Conservation (phyloP, 2,888 invertebrate genomes). For the Stramonita haemastoma region DNA sequence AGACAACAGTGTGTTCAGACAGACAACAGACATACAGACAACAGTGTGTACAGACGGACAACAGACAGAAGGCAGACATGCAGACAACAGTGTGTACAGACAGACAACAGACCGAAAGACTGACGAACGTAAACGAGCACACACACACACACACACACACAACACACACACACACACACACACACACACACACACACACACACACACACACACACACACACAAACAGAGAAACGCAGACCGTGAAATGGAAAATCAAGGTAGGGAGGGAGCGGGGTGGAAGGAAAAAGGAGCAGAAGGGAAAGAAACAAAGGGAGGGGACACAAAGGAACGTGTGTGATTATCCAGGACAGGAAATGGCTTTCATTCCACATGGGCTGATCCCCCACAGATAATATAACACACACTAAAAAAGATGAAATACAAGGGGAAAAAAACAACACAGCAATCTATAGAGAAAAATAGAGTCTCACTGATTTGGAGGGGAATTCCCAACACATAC, state of each 20-base stretch:
- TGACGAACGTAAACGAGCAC: background rate
- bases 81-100: background rate
- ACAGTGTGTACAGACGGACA: background rate
- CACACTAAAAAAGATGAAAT: too few species aligned
- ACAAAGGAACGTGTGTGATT: background rate
- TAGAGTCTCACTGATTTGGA: too few species aligned
- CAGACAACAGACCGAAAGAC: background rate
- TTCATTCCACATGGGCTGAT: background rate
- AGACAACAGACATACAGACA: background rate
- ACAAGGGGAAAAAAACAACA: too few species aligned
- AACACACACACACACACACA: slow-evolving; percentile 10
- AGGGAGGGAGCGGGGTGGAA: background rate
- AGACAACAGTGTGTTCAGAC: too few species aligned
- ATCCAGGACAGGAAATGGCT: background rate
- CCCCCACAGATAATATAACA: background rate
- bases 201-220: background rate
- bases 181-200: background rate
- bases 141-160: background rate
- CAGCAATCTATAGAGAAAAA: too few species aligned
- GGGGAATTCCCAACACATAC: too few species aligned
- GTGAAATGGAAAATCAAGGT: background rate
- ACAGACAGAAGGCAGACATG: background rate
- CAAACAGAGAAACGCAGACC: background rate
- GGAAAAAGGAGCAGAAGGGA: background rate
- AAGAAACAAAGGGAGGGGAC: background rate